Percentiles rank a stretch among this genome's conserved stretches.
Evolutionary conservation across 2,888 invertebrate species (phyloP).

Genomic region (Catocala sponsa): DNA sequence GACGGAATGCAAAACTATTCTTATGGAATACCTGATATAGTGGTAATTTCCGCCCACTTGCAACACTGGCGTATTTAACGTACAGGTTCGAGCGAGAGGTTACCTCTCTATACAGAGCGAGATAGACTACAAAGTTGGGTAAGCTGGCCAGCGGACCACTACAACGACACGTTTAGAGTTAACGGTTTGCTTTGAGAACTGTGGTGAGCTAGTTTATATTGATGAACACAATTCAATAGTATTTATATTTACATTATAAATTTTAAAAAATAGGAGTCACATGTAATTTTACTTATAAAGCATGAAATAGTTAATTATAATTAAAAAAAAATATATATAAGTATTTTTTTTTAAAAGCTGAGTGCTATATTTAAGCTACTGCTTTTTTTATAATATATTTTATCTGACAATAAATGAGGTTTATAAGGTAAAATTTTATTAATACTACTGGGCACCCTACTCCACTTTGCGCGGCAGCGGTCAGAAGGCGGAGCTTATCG

Average conservation of each 20-base stretch:
- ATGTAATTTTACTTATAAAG: too few relatives aligned
- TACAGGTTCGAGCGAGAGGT: conserved; percentile 65
- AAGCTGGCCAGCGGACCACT: conserved; percentile 82
- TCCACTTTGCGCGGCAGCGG: conserved; percentile 88
- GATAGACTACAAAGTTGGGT: conserved; percentile 63
- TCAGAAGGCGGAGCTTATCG: conserved; percentile 88
- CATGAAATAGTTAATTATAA: too few relatives aligned
- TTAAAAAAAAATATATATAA: too few relatives aligned
- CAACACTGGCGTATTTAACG: conserved; percentile 63
- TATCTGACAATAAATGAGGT: not conserved
- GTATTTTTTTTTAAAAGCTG: too few relatives aligned
- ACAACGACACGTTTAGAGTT: conserved; percentile 54
- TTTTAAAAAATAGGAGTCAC: too few relatives aligned
- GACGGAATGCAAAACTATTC: not conserved
- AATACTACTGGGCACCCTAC: conserved; percentile 70
- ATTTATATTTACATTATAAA: too few relatives aligned
- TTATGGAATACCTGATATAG: conserved; percentile 16
- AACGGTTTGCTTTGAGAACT: conserved; percentile 8
- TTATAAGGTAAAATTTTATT: conserved; percentile 23
- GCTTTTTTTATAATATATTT: not conserved
- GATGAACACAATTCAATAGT: too few relatives aligned
- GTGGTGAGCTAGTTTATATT: not conserved
- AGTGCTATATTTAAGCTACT: not conserved
- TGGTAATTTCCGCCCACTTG: conserved; percentile 40
- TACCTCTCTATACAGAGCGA: conserved; percentile 47